Percentiles rank a stretch among this genome's conserved stretches.
Conservation (phyloP, 2,113 vertebrate species). For the Melanotaenia duboulayi region DNA sequence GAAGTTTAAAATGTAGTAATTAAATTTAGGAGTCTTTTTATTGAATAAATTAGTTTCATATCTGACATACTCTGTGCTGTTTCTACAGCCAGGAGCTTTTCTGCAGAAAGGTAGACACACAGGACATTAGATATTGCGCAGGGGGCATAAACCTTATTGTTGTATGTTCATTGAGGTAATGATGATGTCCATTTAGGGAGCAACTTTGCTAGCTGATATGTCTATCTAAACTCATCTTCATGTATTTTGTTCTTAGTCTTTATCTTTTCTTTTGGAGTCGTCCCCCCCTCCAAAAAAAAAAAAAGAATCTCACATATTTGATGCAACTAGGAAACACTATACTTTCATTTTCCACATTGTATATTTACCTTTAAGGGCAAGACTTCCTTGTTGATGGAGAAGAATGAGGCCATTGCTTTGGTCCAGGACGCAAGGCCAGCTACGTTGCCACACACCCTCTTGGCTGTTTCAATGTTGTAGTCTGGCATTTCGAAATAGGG, state of each 20-base stretch:
- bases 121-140: background rate
- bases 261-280: background rate
- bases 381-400: constrained; percentile 96
- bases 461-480: constrained; percentile 96
- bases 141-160: background rate
- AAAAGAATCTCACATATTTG: background rate
- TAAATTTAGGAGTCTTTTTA: background rate
- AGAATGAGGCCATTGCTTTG: constrained; percentile 95
- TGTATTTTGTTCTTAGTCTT: background rate
- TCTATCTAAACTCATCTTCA: background rate
- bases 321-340: background rate
- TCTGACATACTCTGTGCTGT: constrained; percentile 3
- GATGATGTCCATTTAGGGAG: background rate
- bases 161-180: background rate
- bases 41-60: constrained; percentile 44
- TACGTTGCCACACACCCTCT: constrained; percentile 93
- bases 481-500: constrained; percentile 96
- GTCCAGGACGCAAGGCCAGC: constrained; percentile 97
- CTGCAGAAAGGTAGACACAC: constrained; percentile 11
- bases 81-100: constrained; percentile 21
- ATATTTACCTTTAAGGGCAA: constrained; percentile 91
- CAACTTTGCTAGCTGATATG: background rate
- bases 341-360: background rate
- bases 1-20: background rate
- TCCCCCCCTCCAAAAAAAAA: background rate